Evolutionary conservation across 2,113 vertebrate species (phyloP).

Genomic region (Meleagris gallopavo): DNA sequence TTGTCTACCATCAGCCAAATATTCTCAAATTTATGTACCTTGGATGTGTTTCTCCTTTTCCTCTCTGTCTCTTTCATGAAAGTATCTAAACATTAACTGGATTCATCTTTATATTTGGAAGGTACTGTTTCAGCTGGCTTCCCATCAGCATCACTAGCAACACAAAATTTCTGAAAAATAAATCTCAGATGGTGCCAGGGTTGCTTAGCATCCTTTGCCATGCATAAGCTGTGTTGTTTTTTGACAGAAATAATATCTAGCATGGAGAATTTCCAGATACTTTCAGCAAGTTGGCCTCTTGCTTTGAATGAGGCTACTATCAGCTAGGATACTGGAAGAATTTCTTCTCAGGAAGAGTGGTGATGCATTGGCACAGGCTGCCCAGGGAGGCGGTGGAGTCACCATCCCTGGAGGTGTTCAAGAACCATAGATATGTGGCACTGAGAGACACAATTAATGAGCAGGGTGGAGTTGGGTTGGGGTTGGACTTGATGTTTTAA

Average conservation of each 20-base stretch:
- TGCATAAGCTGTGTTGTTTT: constrained; percentile 50
- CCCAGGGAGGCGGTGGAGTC: too few species aligned
- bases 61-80: background rate
- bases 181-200: constrained; percentile 36
- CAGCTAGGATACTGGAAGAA: too few species aligned
- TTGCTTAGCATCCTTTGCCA: constrained; percentile 46
- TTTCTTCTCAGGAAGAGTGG: too few species aligned
- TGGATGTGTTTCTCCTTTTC: constrained; percentile 10
- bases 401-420: too few species aligned
- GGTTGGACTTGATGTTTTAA: too few species aligned
- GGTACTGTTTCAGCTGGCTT: constrained; percentile 54
- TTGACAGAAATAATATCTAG: constrained; percentile 52
- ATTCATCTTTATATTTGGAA: constrained; percentile 50
- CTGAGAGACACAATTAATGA: too few species aligned
- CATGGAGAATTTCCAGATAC: background rate
- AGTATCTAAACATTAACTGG: constrained; percentile 18
- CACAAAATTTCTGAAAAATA: constrained; percentile 51
- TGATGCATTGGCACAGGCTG: too few species aligned
- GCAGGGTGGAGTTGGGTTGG: too few species aligned
- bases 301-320: constrained; percentile 19
- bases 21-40: background rate
- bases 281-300: constrained; percentile 2
- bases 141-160: constrained; percentile 58
- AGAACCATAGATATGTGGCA: too few species aligned
- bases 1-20: background rate